A percentile compares a stretch with the other conserved stretches of the same genome.
phyloP scores from a whole-genome alignment of 2,113 vertebrate genomes.

The Gymnocephalus cernua region DNA sequence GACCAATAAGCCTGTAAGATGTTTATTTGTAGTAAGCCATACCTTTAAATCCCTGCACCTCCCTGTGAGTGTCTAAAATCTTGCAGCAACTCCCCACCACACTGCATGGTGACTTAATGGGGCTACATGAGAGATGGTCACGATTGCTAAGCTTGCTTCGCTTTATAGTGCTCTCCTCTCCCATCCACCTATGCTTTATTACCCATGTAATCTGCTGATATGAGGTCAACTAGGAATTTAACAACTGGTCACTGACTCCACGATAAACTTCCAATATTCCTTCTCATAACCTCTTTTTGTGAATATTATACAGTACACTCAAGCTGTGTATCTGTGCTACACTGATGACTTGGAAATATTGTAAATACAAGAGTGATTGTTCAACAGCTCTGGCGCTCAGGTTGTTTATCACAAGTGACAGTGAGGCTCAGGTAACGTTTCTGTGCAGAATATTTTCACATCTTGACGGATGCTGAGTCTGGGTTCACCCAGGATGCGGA shows the following conservation, averaged over 20 bases:
- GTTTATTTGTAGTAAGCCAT: conserved; percentile 50
- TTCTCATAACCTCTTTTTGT: conserved; percentile 17
- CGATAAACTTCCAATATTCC: conserved; percentile 30
- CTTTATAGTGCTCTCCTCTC: conserved; percentile 29
- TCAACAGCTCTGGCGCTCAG: conserved; percentile 7
- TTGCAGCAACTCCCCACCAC: conserved; percentile 34
- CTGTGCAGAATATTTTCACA: conserved; percentile 8
- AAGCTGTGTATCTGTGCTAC: neutral
- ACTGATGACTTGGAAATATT: neutral
- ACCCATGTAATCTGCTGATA: conserved; percentile 62
- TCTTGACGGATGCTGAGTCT: conserved; percentile 3
- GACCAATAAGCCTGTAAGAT: conserved; percentile 47
- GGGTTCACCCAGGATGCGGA: conserved; percentile 44
- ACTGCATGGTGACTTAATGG: conserved; percentile 73
- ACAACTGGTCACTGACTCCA: conserved; percentile 22
- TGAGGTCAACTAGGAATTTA: conserved; percentile 33
- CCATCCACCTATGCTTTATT: conserved; percentile 57
- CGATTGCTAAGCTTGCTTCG: conserved; percentile 38
- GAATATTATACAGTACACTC: neutral
- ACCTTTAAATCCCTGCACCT: conserved; percentile 55
- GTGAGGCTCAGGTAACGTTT: neutral
- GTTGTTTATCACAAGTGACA: conserved; percentile 1
- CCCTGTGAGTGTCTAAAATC: conserved; percentile 36
- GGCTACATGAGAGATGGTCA: conserved; percentile 68
- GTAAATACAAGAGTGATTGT: neutral